Conservation (phyloP, 2,888 invertebrate genomes). For the Thymelicus lineola region DNA sequence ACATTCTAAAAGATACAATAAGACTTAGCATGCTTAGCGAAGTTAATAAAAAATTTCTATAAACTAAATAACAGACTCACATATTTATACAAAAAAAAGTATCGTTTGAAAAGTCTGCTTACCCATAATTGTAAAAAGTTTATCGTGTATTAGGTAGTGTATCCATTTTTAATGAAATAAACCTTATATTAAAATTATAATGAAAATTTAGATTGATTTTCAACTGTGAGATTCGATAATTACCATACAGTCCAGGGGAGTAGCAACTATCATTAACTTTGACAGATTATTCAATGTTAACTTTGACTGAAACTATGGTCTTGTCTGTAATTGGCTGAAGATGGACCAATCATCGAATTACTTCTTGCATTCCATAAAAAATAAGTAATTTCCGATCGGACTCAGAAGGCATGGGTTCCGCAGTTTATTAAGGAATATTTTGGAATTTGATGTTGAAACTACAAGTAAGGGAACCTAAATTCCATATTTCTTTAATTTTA, state of each 20-base stretch:
- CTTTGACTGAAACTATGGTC: background rate
- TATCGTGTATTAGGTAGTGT: background rate
- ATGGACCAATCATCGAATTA: background rate
- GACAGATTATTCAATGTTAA: background rate
- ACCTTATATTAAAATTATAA: background rate
- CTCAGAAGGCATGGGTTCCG: too few relatives aligned
- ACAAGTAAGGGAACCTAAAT: too few relatives aligned
- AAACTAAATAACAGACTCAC: background rate
- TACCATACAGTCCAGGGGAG: background rate
- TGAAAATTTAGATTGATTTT: background rate
- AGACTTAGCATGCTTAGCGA: background rate
- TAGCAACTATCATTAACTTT: background rate
- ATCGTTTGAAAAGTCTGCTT: too few relatives aligned
- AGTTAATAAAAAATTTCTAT: background rate
- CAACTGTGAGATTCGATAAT: background rate
- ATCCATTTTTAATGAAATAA: background rate
- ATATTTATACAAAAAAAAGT: background rate
- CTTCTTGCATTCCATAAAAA: background rate
- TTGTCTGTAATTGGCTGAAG: background rate
- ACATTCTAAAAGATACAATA: constrained; percentile 11
- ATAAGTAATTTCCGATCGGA: too few relatives aligned
- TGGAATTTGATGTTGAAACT: too few relatives aligned
- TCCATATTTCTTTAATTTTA: too few relatives aligned
- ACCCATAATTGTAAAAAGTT: background rate
- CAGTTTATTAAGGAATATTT: too few relatives aligned